A percentile compares a stretch with the other conserved stretches of the same genome.
phyloP scores from a whole-genome alignment of 1,140 invertebrate genomes.

The Drosophila nigromelanica region DNA sequence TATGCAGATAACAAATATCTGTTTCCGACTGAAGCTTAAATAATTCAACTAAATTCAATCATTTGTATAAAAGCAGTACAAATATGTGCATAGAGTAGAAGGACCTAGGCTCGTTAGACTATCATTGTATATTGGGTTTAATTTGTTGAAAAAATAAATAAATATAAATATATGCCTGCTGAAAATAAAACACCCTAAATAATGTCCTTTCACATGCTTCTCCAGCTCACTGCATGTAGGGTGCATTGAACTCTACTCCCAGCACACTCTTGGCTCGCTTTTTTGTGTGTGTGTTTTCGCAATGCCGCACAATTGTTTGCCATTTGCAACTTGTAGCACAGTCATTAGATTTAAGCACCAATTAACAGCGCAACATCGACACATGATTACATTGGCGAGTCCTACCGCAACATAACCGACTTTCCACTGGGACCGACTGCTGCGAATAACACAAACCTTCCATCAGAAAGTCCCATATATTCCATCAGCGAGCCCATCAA shows the following conservation, averaged over 20 bases:
- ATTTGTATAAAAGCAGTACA: too few species aligned
- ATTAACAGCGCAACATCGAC: slow-evolving; percentile 47
- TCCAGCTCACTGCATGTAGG: neutral
- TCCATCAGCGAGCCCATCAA: slow-evolving; percentile 54
- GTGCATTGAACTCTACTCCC: neutral
- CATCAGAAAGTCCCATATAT: slow-evolving; percentile 64
- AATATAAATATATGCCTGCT: too few species aligned
- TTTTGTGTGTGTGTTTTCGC: neutral
- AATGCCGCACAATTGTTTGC: neutral
- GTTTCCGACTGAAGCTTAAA: slow-evolving; percentile 43
- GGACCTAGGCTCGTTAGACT: too few species aligned
- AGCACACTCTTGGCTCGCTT: neutral
- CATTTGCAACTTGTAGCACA: slow-evolving; percentile 37
- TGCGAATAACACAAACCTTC: slow-evolving; percentile 69
- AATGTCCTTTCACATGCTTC: neutral
- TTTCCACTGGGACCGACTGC: slow-evolving; percentile 48
- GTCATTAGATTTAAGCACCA: slow-evolving; percentile 75
- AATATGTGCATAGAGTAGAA: too few species aligned
- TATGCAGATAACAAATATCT: slow-evolving; percentile 20
- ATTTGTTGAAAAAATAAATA: too few species aligned
- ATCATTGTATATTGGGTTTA: too few species aligned
- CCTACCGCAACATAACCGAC: slow-evolving; percentile 57
- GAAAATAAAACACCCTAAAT: too few species aligned
- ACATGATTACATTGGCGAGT: slow-evolving; percentile 28
- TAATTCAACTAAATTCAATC: slow-evolving; percentile 7